Conservation (phyloP, 2,888 invertebrate species). For the Ditylenchus weischeri region DNA sequence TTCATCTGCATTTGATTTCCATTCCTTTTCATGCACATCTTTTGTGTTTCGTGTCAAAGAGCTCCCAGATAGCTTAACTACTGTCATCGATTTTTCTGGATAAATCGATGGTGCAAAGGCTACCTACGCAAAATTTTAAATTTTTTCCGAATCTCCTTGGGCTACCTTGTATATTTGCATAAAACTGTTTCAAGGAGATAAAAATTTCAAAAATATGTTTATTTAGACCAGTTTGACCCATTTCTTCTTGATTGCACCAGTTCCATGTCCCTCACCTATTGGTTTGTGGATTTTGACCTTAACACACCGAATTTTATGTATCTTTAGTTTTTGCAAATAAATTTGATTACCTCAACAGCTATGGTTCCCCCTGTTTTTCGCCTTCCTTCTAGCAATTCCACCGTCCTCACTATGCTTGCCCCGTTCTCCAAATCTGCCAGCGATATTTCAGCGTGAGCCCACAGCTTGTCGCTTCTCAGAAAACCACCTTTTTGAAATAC, state of each 20-base stretch:
- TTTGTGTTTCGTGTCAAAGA: too few relatives aligned
- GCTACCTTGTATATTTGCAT: too few relatives aligned
- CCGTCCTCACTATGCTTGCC: conserved; percentile 24
- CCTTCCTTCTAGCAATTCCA: conserved; percentile 22
- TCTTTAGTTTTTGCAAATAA: too few relatives aligned
- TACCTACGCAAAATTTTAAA: too few relatives aligned
- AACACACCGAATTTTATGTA: too few relatives aligned
- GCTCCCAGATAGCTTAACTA: too few relatives aligned
- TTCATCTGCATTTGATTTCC: too few relatives aligned
- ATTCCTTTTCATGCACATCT: too few relatives aligned
- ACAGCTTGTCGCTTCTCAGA: conserved; percentile 78
- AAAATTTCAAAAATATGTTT: not conserved
- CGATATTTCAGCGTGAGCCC: conserved; percentile 71
- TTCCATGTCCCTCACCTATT: conserved; percentile 21
- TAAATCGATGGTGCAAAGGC: too few relatives aligned
- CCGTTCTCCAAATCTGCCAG: conserved; percentile 30
- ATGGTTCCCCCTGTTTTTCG: conserved; percentile 30
- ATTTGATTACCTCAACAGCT: conserved; percentile 27
- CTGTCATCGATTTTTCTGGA: too few relatives aligned
- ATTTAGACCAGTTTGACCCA: conserved; percentile 18
- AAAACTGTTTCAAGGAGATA: too few relatives aligned
- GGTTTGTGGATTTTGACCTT: conserved; percentile 27
- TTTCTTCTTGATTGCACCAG: conserved; percentile 12
- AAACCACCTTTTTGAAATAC: conserved; percentile 78
- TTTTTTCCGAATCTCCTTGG: too few relatives aligned